Evolutionary conservation across 2,888 invertebrate species (phyloP).

Genomic region (Hyles lineata): DNA sequence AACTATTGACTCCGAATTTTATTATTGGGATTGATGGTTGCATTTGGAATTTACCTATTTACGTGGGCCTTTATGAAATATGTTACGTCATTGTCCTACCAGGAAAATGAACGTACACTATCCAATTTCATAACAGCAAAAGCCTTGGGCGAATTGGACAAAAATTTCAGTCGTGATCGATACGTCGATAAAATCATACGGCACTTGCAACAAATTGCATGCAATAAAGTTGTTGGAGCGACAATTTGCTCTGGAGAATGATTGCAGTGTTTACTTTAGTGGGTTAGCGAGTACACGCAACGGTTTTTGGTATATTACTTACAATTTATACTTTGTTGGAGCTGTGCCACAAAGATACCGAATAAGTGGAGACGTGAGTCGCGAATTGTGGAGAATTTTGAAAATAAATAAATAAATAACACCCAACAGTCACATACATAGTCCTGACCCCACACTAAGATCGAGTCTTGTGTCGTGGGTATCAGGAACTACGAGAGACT

Average conservation of each 20-base stretch:
- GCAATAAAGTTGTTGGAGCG: conserved; percentile 43
- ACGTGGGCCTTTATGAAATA: no score
- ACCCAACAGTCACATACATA: no score
- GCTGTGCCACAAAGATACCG: not conserved
- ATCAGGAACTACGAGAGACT: no score
- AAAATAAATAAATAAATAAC: no score
- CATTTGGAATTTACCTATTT: no score
- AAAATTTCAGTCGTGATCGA: conserved; percentile 17
- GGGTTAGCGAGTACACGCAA: conserved; percentile 43
- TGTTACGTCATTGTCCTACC: no score
- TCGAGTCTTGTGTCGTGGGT: no score
- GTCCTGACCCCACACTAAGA: no score
- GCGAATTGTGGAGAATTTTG: no score
- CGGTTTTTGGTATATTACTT: not conserved
- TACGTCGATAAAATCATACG: conserved; percentile 21
- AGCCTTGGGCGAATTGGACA: not conserved
- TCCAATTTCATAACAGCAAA: not conserved
- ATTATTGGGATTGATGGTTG: no score
- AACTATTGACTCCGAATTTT: no score
- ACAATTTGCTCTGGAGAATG: conserved; percentile 36
- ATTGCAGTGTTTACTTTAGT: conserved; percentile 50
- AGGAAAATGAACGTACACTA: not conserved
- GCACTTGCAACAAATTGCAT: conserved; percentile 45
- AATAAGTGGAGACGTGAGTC: no score
- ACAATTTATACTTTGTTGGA: not conserved